Percentiles rank a stretch among this genome's conserved stretches.
Evolutionary conservation across 2,797 vertebrate genomes (phyloP).

Genomic region (Sebastes trivittatus): DNA sequence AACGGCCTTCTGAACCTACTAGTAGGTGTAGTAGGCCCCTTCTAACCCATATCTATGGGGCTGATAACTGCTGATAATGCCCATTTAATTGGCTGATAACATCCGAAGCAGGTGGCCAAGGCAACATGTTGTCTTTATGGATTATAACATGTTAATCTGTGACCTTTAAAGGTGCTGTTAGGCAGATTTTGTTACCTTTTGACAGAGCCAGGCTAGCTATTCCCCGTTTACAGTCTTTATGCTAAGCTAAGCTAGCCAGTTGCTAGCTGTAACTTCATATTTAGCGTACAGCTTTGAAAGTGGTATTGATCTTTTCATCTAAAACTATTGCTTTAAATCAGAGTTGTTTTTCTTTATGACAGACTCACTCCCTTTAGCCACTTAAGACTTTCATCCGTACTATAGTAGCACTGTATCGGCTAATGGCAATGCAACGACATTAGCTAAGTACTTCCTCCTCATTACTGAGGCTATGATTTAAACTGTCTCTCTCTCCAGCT

Average conservation of each 20-base stretch:
- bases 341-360: not conserved
- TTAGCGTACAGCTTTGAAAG: not conserved
- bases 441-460: conserved; percentile 39
- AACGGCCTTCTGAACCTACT: too few relatives aligned
- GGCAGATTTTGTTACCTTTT: too few relatives aligned
- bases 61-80: too few relatives aligned
- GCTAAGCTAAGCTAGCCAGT: not conserved
- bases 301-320: not conserved
- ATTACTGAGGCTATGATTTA: conserved; percentile 20
- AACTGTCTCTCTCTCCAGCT: conserved; percentile 31
- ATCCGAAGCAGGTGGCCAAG: too few relatives aligned
- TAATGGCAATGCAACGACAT: conserved; percentile 19
- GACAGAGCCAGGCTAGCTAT: not conserved
- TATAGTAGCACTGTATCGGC: not conserved
- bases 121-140: too few relatives aligned
- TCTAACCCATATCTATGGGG: too few relatives aligned
- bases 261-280: not conserved
- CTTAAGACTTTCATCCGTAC: not conserved
- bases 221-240: not conserved
- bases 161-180: too few relatives aligned
- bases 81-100: too few relatives aligned
- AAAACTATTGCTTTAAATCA: not conserved
- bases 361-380: not conserved
- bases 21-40: too few relatives aligned
- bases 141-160: too few relatives aligned